Percentiles rank a stretch among this genome's conserved stretches.
Conservation (phyloP, 2,113 vertebrate genomes). For the Varanus komodoensis region DNA sequence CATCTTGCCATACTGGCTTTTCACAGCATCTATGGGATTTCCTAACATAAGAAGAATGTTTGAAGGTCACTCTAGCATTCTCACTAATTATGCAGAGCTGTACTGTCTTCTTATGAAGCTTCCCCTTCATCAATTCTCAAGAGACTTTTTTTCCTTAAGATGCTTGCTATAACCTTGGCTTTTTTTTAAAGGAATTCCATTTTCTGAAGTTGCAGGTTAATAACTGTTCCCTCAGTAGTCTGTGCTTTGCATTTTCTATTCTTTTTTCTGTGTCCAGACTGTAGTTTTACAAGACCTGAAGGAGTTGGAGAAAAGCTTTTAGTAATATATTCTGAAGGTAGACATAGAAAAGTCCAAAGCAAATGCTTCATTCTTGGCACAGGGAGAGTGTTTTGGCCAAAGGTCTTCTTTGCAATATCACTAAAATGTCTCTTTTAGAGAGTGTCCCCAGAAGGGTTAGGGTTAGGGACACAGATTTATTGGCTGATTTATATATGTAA, state of each 20-base stretch:
- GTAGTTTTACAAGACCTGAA: slow-evolving; percentile 28
- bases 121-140: neutral
- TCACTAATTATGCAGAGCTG: slow-evolving; percentile 5
- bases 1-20: too few species aligned
- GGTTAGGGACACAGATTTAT: neutral
- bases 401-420: neutral
- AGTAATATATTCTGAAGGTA: slow-evolving; percentile 21
- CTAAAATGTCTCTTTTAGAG: neutral
- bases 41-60: accelerated
- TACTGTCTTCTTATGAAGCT: slow-evolving; percentile 22
- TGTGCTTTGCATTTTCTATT: slow-evolving; percentile 36
- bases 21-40: neutral
- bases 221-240: slow-evolving; percentile 55
- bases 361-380: neutral
- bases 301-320: slow-evolving; percentile 35
- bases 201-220: slow-evolving; percentile 48
- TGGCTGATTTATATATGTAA: neutral
- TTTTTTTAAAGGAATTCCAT: slow-evolving; percentile 23
- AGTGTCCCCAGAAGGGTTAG: neutral
- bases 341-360: neutral
- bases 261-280: slow-evolving; percentile 40
- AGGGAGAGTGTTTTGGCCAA: slow-evolving; percentile 9
- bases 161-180: neutral
- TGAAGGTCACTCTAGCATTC: slow-evolving; percentile 37
- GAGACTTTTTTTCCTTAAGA: slow-evolving; percentile 32